Evolutionary conservation across 2,888 invertebrate species (phyloP).

Genomic region (Auanema freiburgensis): DNA sequence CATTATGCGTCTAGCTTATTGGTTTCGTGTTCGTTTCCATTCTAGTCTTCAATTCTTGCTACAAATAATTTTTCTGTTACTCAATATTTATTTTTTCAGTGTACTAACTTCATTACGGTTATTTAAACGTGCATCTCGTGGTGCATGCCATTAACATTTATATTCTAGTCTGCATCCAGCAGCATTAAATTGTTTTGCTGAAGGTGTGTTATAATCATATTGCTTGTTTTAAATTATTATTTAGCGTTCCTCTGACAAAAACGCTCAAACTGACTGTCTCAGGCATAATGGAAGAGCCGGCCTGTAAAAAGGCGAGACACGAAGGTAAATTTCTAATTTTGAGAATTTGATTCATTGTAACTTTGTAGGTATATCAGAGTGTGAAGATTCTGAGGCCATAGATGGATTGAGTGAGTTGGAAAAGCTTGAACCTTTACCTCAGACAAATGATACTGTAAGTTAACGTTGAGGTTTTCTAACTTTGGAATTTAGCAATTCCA

Average conservation of each 20-base stretch:
- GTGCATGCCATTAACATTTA: background rate
- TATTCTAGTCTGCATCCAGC: constrained; percentile 6
- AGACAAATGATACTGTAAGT: constrained; percentile 22
- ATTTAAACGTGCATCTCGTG: background rate
- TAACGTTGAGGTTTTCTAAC: background rate
- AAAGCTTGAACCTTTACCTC: constrained; percentile 48
- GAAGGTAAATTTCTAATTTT: constrained; percentile 22
- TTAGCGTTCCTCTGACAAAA: constrained; percentile 16
- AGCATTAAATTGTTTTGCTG: constrained; percentile 3
- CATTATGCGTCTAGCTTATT: too few species aligned
- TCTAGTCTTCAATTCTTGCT: too few species aligned
- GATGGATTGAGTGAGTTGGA: constrained; percentile 49
- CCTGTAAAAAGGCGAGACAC: constrained; percentile 29
- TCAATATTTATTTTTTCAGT: too few species aligned
- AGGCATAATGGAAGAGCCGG: constrained; percentile 25
- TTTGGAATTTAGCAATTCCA: constrained; percentile 3
- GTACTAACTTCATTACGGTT: too few species aligned
- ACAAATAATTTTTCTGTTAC: too few species aligned
- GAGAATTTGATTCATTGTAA: background rate
- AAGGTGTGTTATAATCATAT: background rate
- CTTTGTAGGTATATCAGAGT: constrained; percentile 22
- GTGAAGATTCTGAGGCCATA: constrained; percentile 31
- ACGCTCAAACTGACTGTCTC: constrained; percentile 12
- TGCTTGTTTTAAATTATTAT: background rate
- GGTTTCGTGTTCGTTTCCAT: too few species aligned